These are phyloP conservation scores for Maniola hyperantus DNA, from an alignment of 2,888 invertebrate genomes.

Conservation along the genomic window DNA sequence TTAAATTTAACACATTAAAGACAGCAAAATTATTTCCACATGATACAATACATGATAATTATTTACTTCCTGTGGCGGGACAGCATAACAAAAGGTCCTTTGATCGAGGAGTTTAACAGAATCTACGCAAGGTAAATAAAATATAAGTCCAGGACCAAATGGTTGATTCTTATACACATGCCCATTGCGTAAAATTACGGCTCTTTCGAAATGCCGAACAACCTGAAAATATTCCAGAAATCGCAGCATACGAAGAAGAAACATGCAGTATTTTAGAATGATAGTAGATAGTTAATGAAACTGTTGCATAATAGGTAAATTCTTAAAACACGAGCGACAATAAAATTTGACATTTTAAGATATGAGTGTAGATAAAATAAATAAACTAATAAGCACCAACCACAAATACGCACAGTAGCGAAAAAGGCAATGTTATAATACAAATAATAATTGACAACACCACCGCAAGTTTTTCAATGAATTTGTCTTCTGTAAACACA, in stretches of 20 bases:
- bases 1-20: not conserved
- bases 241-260: not conserved
- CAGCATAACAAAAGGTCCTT: slow-evolving; percentile 94
- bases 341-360: no score
- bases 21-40: no score
- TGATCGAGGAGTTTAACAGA: slow-evolving; percentile 92
- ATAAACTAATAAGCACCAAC: slow-evolving; percentile 45
- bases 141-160: slow-evolving; percentile 91
- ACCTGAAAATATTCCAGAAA: slow-evolving; percentile 64
- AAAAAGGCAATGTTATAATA: slow-evolving; percentile 55
- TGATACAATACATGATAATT: no score
- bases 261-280: not conserved
- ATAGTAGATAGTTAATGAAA: no score
- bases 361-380: not conserved
- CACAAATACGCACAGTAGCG: slow-evolving; percentile 51
- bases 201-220: slow-evolving; percentile 91
- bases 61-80: slow-evolving; percentile 94
- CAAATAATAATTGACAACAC: slow-evolving; percentile 49
- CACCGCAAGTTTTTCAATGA: slow-evolving; percentile 51
- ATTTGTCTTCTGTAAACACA: slow-evolving; percentile 49
- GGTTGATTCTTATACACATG: slow-evolving; percentile 85
- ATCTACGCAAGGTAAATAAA: slow-evolving; percentile 95
- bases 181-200: slow-evolving; percentile 92
- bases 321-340: no score
- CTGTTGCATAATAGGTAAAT: no score